phyloP scores from a whole-genome alignment of 2,113 vertebrate genomes.

The Lycaon pictus region DNA sequence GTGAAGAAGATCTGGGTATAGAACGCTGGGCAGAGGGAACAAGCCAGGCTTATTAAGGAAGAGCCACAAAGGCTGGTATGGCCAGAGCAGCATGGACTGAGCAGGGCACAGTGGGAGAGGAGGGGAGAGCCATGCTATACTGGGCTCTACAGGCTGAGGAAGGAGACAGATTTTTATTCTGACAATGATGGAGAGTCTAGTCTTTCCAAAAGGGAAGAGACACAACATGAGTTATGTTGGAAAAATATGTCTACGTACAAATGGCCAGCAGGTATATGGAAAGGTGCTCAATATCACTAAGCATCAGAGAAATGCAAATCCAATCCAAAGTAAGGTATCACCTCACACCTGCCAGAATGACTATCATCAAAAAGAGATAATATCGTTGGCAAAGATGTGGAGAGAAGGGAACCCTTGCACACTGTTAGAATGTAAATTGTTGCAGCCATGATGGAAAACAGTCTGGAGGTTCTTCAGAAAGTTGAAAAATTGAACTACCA shows the following conservation, averaged over 20 bases:
- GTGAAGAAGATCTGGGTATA: background rate
- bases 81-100: background rate
- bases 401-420: background rate
- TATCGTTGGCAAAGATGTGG: background rate
- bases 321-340: background rate
- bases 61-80: rapidly evolving
- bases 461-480: background rate
- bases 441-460: background rate
- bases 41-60: background rate
- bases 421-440: background rate
- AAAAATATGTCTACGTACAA: background rate
- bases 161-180: background rate
- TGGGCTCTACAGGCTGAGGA: background rate
- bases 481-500: background rate
- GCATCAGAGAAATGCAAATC: background rate
- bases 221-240: background rate
- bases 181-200: background rate
- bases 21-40: background rate
- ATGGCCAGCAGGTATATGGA: background rate
- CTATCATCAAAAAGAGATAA: background rate
- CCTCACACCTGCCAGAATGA: background rate
- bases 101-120: no score
- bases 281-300: background rate
- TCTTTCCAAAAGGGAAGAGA: background rate
- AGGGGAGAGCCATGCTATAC: no score